phyloP scores from a whole-genome alignment of 1,140 invertebrate genomes.

The Eciton burchellii region DNA sequence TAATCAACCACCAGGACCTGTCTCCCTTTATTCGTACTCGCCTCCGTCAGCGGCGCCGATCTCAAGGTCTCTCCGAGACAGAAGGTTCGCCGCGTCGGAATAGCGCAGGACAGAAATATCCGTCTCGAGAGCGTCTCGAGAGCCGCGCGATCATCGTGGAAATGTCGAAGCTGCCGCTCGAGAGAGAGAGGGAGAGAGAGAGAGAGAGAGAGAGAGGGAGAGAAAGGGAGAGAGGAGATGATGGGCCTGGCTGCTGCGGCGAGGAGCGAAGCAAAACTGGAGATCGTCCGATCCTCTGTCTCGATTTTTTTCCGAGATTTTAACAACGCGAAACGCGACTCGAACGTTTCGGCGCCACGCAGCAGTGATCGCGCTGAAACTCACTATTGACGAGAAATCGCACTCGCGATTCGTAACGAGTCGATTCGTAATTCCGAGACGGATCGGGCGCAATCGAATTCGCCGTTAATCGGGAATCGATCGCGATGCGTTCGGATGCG shows the following conservation, averaged over 20 bases:
- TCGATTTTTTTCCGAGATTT: not conserved
- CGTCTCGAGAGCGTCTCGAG: slow-evolving; percentile 38
- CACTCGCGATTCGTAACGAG: not conserved
- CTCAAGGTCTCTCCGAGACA: slow-evolving; percentile 41
- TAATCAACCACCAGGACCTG: slow-evolving; percentile 49
- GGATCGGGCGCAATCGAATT: not conserved
- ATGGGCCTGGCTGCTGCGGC: too few relatives aligned
- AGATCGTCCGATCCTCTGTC: too few relatives aligned
- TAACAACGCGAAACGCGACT: not conserved
- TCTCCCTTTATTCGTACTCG: slow-evolving; percentile 23
- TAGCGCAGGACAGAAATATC: slow-evolving; percentile 44
- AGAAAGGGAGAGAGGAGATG: too few relatives aligned
- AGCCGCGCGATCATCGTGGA: slow-evolving; percentile 26
- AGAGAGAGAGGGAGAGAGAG: too few relatives aligned
- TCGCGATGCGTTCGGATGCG: too few relatives aligned
- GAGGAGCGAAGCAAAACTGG: too few relatives aligned
- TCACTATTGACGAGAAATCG: not conserved
- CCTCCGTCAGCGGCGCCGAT: slow-evolving; percentile 6
- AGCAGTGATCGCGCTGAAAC: not conserved
- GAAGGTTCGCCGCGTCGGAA: slow-evolving; percentile 42
- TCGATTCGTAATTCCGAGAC: slow-evolving; percentile 29
- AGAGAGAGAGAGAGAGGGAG: too few relatives aligned
- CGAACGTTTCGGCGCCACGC: not conserved
- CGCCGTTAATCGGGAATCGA: too few relatives aligned
- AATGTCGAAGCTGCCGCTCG: slow-evolving; percentile 16